phyloP scores from a whole-genome alignment of 2,797 vertebrate genomes.

The Enteromius trimaculatus region DNA sequence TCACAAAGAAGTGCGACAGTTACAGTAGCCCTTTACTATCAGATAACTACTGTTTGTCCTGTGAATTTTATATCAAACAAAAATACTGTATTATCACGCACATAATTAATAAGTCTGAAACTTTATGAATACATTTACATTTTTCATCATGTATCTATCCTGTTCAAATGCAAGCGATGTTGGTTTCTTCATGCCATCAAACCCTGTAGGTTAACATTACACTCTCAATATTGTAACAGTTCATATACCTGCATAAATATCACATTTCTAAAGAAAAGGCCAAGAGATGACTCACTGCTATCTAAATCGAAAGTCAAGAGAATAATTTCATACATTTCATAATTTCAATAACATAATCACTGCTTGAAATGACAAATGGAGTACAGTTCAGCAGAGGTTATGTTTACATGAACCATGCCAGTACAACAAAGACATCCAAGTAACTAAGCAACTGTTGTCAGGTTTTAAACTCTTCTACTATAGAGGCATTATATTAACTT shows the following conservation, averaged over 20 bases:
- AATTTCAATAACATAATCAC: conserved; percentile 1
- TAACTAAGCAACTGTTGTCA: conserved; percentile 55
- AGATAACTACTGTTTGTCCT: not conserved
- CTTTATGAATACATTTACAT: conserved; percentile 15
- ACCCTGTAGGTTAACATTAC: conserved; percentile 24
- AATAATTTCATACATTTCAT: no score
- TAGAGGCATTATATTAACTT: not conserved
- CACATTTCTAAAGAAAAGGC: conserved; percentile 33
- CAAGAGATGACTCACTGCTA: conserved; percentile 16
- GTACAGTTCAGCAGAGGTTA: conserved; percentile 36
- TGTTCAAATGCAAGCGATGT: conserved; percentile 66
- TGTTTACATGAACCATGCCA: conserved; percentile 36
- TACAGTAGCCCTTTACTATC: not conserved
- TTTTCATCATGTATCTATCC: conserved; percentile 12
- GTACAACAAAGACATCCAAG: conserved; percentile 34
- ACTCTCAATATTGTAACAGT: not conserved
- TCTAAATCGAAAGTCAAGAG: conserved; percentile 20
- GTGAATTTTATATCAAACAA: not conserved
- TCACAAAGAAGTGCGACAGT: conserved; percentile 1
- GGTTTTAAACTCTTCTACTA: conserved; percentile 31
- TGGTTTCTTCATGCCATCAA: conserved; percentile 30
- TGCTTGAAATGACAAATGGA: not conserved
- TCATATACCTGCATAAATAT: conserved; percentile 32
- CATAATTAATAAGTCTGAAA: not conserved
- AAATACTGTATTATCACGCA: not conserved